Evolutionary conservation across 2,797 vertebrate species (phyloP).

Genomic region (Merluccius polli): DNA sequence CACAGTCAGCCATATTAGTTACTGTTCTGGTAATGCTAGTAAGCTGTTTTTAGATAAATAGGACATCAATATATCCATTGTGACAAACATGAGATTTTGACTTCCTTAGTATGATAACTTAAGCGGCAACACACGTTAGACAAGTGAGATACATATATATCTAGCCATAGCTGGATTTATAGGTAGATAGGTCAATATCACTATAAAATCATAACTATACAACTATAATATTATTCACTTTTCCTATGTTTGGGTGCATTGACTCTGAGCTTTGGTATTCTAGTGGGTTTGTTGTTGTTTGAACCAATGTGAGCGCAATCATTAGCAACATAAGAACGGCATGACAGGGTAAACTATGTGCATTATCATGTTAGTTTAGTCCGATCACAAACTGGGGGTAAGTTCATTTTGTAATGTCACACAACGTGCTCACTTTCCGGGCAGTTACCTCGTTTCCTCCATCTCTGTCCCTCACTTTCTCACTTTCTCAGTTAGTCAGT

Average conservation of each 20-base stretch:
- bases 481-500: slow-evolving; percentile 12
- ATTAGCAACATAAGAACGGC: neutral
- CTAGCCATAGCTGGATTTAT: too few species aligned
- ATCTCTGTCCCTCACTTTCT: slow-evolving; percentile 9
- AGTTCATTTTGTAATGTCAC: neutral
- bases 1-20: neutral
- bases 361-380: neutral
- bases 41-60: neutral
- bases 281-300: neutral
- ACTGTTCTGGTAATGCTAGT: neutral
- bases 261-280: slow-evolving; percentile 6
- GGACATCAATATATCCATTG: neutral
- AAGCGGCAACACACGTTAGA: neutral
- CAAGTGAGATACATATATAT: neutral
- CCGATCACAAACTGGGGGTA: neutral
- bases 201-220: neutral
- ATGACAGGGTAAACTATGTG: neutral
- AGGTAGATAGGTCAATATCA: neutral
- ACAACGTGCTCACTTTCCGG: slow-evolving; percentile 25
- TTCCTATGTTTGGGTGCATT: neutral
- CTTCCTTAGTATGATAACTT: neutral
- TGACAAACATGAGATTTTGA: neutral
- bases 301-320: neutral
- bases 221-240: neutral
- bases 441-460: slow-evolving; percentile 46